These are phyloP conservation scores for Pseudolaguvia tuberculata DNA, from an alignment of 2,113 vertebrate species.

Conservation along the genomic window DNA sequence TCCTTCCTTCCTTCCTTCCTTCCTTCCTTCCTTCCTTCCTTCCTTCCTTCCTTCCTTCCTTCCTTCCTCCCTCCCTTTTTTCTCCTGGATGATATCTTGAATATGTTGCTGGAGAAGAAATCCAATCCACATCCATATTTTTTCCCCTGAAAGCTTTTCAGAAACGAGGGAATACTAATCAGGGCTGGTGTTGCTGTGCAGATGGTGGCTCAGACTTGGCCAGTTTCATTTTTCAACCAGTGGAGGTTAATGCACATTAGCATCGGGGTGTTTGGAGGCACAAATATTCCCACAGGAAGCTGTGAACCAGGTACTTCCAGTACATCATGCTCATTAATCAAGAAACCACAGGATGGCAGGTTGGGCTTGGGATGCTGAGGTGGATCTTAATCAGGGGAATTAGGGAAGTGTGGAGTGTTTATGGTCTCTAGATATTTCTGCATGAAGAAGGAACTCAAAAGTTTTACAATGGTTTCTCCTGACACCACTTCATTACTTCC, in stretches of 20 bases:
- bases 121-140: conserved; percentile 65
- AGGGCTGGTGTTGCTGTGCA: conserved; percentile 59
- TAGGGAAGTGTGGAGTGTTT: not conserved
- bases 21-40: no score
- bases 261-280: conserved; percentile 13
- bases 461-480: not conserved
- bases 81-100: no score
- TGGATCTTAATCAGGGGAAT: not conserved
- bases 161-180: conserved; percentile 68
- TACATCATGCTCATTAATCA: conserved; percentile 45
- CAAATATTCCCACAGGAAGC: conserved; percentile 9
- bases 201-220: conserved; percentile 28
- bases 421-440: not conserved
- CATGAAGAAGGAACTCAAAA: not conserved
- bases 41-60: no score
- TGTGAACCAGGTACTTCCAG: not conserved
- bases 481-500: not conserved
- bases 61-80: no score
- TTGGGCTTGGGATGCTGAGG: not conserved
- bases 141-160: conserved; percentile 59
- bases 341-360: not conserved
- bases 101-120: not conserved
- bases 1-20: no score
- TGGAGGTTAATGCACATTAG: conserved; percentile 62
- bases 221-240: conserved; percentile 39